phyloP scores from a whole-genome alignment of 2,888 invertebrate species.

The Trachelus stipa region DNA sequence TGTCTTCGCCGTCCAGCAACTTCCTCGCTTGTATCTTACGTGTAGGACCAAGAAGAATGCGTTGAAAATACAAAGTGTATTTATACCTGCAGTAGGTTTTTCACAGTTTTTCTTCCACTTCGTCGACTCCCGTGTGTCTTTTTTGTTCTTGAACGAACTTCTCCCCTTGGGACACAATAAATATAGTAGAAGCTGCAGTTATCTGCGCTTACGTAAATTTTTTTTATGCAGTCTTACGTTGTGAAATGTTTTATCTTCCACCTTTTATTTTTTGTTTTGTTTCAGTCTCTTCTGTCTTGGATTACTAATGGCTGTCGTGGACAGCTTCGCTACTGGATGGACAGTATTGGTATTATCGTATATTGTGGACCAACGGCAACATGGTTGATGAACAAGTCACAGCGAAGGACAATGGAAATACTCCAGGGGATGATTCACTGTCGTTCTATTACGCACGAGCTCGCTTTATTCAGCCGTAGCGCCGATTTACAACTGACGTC shows the following conservation, averaged over 20 bases:
- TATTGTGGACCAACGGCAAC: background rate
- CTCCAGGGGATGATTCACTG: background rate
- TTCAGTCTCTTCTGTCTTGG: background rate
- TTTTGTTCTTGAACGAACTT: background rate
- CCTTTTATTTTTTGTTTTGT: background rate
- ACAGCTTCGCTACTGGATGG: background rate
- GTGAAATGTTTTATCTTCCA: background rate
- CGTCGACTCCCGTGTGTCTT: background rate
- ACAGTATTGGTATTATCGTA: background rate
- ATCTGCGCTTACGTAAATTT: background rate
- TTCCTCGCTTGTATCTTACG: background rate
- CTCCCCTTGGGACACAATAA: background rate
- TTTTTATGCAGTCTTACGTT: background rate
- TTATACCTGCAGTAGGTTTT: background rate
- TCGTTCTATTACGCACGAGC: background rate
- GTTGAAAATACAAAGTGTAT: background rate
- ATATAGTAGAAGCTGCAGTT: background rate
- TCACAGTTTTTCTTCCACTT: background rate
- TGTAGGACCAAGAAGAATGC: background rate
- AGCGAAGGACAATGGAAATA: background rate
- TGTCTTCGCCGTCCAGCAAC: background rate
- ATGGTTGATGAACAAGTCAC: background rate
- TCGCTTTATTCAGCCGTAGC: background rate
- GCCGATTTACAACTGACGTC: background rate
- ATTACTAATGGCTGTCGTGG: background rate